phyloP scores from a whole-genome alignment of 2,888 invertebrate species.

The Hypolimnas misippus region DNA sequence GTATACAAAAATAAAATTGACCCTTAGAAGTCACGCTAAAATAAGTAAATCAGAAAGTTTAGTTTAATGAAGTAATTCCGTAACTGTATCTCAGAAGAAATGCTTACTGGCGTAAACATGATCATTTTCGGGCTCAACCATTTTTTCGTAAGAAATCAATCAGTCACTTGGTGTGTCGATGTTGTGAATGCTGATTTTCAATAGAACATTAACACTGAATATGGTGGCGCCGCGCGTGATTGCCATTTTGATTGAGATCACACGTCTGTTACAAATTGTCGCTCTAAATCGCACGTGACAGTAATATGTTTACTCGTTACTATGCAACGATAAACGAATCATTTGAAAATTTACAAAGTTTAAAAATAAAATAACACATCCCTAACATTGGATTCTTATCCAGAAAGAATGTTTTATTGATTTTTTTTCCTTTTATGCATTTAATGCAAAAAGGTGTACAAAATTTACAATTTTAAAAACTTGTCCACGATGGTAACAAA shows the following conservation, averaged over 20 bases:
- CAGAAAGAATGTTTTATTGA: background rate
- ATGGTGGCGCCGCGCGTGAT: slow-evolving; percentile 74
- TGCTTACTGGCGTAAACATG: background rate
- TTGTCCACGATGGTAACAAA: background rate
- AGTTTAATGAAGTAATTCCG: background rate
- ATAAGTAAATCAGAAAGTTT: background rate
- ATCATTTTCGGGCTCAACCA: slow-evolving; percentile 19
- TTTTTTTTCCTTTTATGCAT: slow-evolving; percentile 1
- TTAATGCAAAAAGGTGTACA: background rate
- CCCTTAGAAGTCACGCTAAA: background rate
- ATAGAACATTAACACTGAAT: slow-evolving; percentile 73
- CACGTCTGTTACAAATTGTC: slow-evolving; percentile 76
- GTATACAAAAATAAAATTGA: no score
- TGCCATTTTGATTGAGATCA: slow-evolving; percentile 75
- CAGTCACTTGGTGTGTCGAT: slow-evolving; percentile 35
- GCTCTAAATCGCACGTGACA: slow-evolving; percentile 74
- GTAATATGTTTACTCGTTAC: slow-evolving; percentile 55
- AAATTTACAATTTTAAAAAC: background rate
- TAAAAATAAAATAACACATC: background rate
- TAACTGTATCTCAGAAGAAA: background rate
- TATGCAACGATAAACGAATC: slow-evolving; percentile 16
- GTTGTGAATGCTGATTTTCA: slow-evolving; percentile 66
- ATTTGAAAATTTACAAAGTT: slow-evolving; percentile 7
- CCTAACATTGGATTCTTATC: background rate
- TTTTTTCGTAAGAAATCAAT: slow-evolving; percentile 59